Evolutionary conservation across 37 sponge, comb jelly and placozoan species (phyloP), one percentile per base, ranked within the genome.

Genomic region (Axinella damicornis): DNA sequence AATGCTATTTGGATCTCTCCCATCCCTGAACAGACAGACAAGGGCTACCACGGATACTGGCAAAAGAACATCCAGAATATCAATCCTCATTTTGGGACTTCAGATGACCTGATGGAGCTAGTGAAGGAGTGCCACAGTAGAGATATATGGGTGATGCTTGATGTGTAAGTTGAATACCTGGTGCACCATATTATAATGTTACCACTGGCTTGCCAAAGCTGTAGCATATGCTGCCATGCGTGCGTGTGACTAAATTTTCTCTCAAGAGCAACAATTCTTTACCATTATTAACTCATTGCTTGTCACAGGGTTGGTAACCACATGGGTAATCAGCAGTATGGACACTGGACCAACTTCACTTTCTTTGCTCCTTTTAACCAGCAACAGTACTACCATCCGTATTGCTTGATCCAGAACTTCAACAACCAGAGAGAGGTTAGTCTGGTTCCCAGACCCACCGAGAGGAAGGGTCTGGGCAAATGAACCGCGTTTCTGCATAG

Each of bases 1-100:
- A 83, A 64, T 60, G 63, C 77, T 34, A 88, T 92, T 32, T 77
- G 92, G 79, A 86, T 72, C 32, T 75, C 82, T 0, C 95, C 95
- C 18, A 88, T 94, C 18, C 88, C 89, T 28, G 57, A n/a, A 4
- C 76, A 94, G 54, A 94, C 95, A 2, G 73, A 74, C 58, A 73
- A 77, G 33, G 95, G 95, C 11, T 94, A 91, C 80, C 95, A 94
- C 80, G 95, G 95, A 5, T 94, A 94, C 85, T 94, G 95, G 95
- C 91, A 90, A 36, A 83, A 65, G 82, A 86, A 94, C 32, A 87
- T 94, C 62, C 69, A 56, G 36, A 34, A 79, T n/a, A 75, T 94
- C 15, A 94, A 94, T 62, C 78, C 91, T 0, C 59, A 87, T 65
- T 94, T 85, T 84, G 95, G 95, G 20, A 89, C 85, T 11, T 24